These are phyloP conservation scores for Onychostruthus taczanowskii DNA, from an alignment of 2,113 vertebrate genomes.

Conservation along the genomic window DNA sequence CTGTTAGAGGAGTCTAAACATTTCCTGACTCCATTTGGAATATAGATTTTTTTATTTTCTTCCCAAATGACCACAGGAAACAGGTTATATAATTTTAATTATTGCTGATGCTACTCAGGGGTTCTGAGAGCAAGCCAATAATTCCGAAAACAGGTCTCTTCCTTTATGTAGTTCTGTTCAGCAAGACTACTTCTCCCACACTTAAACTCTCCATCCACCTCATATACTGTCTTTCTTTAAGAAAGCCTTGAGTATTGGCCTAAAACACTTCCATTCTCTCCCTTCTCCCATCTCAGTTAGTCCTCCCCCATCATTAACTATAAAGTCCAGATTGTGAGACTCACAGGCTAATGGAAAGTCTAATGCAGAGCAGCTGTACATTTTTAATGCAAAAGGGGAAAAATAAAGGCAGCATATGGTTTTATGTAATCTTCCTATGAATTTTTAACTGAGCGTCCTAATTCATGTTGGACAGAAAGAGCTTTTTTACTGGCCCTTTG, in stretches of 20 bases:
- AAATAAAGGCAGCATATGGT: conserved; percentile 71
- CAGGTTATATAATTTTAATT: conserved; percentile 72
- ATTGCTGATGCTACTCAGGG: conserved; percentile 61
- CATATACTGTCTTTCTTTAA: background rate
- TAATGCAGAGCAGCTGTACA: conserved; percentile 62
- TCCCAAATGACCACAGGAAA: conserved; percentile 65
- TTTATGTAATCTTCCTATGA: conserved; percentile 71
- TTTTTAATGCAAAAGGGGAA: conserved; percentile 66
- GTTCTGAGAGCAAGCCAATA: conserved; percentile 49
- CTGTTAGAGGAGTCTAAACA: conserved; percentile 45
- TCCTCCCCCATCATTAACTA: background rate
- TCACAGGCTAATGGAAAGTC: conserved; percentile 38
- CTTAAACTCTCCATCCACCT: background rate
- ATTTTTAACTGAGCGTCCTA: conserved; percentile 69
- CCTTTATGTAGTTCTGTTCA: background rate
- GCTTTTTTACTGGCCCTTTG: conserved; percentile 46
- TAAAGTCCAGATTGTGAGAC: conserved; percentile 34
- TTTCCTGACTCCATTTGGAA: conserved; percentile 68
- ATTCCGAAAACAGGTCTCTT: conserved; percentile 12
- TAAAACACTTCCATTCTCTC: background rate
- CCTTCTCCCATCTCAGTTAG: background rate
- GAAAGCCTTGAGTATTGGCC: background rate
- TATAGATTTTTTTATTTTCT: conserved; percentile 65
- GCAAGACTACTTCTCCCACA: background rate
- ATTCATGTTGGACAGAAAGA: conserved; percentile 62